Percentiles rank a stretch among this genome's conserved stretches.
Evolutionary conservation across 1,140 invertebrate genomes (phyloP).

Genomic region (Thalassaphorura encarpata): DNA sequence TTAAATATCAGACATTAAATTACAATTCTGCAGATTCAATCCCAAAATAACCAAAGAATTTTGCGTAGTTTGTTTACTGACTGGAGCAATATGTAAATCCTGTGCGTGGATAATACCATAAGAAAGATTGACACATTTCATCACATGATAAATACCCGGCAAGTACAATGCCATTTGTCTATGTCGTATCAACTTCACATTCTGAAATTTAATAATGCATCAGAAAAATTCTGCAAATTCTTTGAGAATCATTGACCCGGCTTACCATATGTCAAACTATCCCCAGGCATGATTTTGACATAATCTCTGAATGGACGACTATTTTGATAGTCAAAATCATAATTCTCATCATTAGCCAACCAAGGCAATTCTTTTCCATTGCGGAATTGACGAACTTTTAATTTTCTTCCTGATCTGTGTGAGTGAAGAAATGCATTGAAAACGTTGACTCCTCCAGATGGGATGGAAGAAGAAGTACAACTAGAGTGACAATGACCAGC

Average conservation of each 20-base stretch:
- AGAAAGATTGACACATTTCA: conserved; percentile 4
- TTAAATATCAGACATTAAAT: no score
- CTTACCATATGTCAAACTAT: neutral
- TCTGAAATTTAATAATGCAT: neutral
- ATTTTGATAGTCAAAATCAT: conserved; percentile 57
- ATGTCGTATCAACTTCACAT: neutral
- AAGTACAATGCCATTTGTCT: neutral
- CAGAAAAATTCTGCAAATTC: neutral
- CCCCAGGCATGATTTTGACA: conserved; percentile 32
- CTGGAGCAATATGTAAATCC: neutral
- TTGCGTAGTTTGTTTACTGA: no score
- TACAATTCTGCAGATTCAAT: no score
- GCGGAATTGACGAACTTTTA: conserved; percentile 52
- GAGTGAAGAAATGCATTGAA: conserved; percentile 1
- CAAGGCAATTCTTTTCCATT: conserved; percentile 50
- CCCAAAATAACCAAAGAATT: no score
- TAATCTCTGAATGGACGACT: conserved; percentile 49
- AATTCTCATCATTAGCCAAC: conserved; percentile 53
- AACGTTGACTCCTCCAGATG: neutral
- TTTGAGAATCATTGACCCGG: no score
- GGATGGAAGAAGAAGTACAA: neutral
- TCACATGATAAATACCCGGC: neutral
- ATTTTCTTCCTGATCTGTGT: conserved; percentile 44
- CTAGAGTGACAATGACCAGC: neutral
- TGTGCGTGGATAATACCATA: neutral